Evolutionary conservation across 2,888 invertebrate genomes (phyloP).

Genomic region (Esperia sulphurella): DNA sequence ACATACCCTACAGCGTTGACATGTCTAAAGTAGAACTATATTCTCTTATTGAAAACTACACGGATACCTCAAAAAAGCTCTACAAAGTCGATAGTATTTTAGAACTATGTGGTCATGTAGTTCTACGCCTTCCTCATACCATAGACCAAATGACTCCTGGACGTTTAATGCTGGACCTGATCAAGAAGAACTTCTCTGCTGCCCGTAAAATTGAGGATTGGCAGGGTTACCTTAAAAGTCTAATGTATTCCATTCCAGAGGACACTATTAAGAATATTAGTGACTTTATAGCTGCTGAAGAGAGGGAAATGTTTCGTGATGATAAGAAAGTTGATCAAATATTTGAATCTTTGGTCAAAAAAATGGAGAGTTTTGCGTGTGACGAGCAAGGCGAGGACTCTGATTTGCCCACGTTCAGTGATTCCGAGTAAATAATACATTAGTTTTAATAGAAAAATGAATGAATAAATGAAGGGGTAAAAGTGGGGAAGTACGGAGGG

Average conservation of each 20-base stretch:
- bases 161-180: neutral
- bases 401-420: constrained; percentile 21
- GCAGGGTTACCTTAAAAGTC: no score
- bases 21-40: constrained; percentile 30
- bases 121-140: constrained; percentile 28
- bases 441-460: no score
- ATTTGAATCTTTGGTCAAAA: neutral
- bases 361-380: neutral
- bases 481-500: no score
- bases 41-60: constrained; percentile 30
- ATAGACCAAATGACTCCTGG: constrained; percentile 21
- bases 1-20: constrained; percentile 20
- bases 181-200: neutral
- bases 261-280: neutral
- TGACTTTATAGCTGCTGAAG: neutral
- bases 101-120: constrained; percentile 18
- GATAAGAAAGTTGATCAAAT: neutral
- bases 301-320: neutral
- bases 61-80: constrained; percentile 15
- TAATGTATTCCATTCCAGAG: neutral
- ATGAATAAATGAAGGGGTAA: no score
- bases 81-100: constrained; percentile 23
- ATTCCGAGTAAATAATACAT: constrained; percentile 20
- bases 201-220: neutral
- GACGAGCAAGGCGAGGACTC: constrained; percentile 11